phyloP scores from a whole-genome alignment of 2,888 invertebrate genomes.

The Limnephilus auricula region DNA sequence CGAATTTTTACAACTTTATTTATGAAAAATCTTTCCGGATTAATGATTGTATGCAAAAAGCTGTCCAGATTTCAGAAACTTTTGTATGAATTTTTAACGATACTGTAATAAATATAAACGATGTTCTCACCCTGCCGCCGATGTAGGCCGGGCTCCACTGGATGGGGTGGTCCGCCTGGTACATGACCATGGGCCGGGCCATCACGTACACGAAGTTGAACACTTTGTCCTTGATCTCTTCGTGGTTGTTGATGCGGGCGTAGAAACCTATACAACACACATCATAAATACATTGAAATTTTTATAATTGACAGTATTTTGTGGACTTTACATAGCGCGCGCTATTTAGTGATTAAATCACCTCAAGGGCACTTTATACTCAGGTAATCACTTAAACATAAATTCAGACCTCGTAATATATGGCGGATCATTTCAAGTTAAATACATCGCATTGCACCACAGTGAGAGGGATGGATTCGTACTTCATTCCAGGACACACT shows the following conservation, averaged over 20 bases:
- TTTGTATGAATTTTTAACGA: not conserved
- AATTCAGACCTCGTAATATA: too few relatives aligned
- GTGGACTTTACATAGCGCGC: not conserved
- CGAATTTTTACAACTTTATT: too few relatives aligned
- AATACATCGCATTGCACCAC: too few relatives aligned
- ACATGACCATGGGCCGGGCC: slow-evolving; percentile 97
- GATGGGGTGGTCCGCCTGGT: slow-evolving; percentile 92
- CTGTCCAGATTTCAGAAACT: not conserved
- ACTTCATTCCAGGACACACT: too few relatives aligned
- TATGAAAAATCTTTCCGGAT: not conserved
- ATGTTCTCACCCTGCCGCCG: slow-evolving; percentile 83
- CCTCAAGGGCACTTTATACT: too few relatives aligned
- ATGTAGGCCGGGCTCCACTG: slow-evolving; percentile 97
- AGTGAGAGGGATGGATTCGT: too few relatives aligned
- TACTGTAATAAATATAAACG: too few relatives aligned
- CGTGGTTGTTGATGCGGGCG: slow-evolving; percentile 91
- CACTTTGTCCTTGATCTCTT: slow-evolving; percentile 94
- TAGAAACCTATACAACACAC: slow-evolving; percentile 83
- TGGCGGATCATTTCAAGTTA: too few relatives aligned
- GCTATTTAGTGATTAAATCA: too few relatives aligned
- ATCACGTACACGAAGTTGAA: slow-evolving; percentile 96
- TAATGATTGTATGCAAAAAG: not conserved
- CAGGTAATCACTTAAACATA: too few relatives aligned
- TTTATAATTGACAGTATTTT: not conserved
- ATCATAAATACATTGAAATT: not conserved